Conservation (phyloP, 2,888 invertebrate genomes). For the Drosophila atroscutellata region DNA sequence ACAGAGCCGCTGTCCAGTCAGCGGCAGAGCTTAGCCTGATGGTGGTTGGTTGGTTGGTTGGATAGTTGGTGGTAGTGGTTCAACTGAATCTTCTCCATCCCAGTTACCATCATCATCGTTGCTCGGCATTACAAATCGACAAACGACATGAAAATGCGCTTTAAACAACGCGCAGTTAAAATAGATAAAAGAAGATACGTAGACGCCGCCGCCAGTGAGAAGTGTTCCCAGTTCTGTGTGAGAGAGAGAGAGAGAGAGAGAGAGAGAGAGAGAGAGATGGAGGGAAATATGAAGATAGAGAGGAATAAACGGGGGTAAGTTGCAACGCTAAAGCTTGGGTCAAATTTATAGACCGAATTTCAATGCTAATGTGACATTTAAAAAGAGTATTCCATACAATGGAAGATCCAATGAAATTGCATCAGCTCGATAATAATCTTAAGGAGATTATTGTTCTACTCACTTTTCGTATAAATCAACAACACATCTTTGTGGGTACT, state of each 20-base stretch:
- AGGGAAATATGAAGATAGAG: slow-evolving; percentile 1
- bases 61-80: slow-evolving; percentile 17
- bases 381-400: not conserved
- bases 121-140: slow-evolving; percentile 80
- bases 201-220: slow-evolving; percentile 63
- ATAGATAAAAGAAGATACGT: slow-evolving; percentile 81
- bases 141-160: slow-evolving; percentile 84
- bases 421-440: not conserved
- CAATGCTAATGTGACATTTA: not conserved
- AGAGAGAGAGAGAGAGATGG: slow-evolving; percentile 6
- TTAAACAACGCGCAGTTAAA: slow-evolving; percentile 82
- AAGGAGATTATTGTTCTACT: not conserved
- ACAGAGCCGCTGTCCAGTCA: slow-evolving; percentile 38
- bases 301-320: not conserved
- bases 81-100: slow-evolving; percentile 49
- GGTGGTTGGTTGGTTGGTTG: slow-evolving; percentile 31
- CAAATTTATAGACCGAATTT: slow-evolving; percentile 9
- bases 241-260: slow-evolving; percentile 3
- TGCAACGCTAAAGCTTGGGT: not conserved
- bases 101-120: slow-evolving; percentile 61
- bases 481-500: not conserved
- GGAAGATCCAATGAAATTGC: not conserved
- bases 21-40: slow-evolving; percentile 23
- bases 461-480: not conserved
- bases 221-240: slow-evolving; percentile 20